Evolutionary conservation across 1,140 invertebrate genomes (phyloP).

Genomic region (Lasaia peninsularis): DNA sequence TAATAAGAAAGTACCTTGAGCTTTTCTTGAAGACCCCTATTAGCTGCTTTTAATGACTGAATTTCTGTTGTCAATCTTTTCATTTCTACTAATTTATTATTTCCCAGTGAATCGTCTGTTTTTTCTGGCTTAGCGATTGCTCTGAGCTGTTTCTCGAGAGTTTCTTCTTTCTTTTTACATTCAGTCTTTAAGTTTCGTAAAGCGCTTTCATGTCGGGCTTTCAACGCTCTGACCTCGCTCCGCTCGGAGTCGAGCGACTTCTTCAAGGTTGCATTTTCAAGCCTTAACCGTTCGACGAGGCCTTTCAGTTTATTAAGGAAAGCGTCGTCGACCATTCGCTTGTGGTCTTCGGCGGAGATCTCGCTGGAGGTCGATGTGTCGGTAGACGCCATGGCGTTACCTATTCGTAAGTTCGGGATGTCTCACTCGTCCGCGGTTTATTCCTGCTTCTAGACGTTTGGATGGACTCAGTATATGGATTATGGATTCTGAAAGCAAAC

Average conservation of each 20-base stretch:
- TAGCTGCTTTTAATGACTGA: conserved; percentile 72
- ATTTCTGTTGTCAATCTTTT: conserved; percentile 64
- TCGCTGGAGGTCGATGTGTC: conserved; percentile 73
- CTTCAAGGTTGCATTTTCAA: conserved; percentile 72
- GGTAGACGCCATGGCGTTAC: conserved; percentile 71
- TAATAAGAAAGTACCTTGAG: conserved; percentile 52
- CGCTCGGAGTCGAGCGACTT: conserved; percentile 75
- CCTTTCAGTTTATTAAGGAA: conserved; percentile 69
- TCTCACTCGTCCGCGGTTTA: conserved; percentile 69
- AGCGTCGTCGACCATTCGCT: conserved; percentile 69
- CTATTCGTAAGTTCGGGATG: conserved; percentile 57
- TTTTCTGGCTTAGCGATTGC: conserved; percentile 49
- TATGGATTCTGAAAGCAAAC: conserved; percentile 46
- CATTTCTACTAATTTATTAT: conserved; percentile 49
- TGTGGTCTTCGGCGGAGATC: conserved; percentile 60
- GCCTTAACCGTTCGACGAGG: conserved; percentile 69
- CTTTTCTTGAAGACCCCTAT: conserved; percentile 75
- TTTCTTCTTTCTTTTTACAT: conserved; percentile 66
- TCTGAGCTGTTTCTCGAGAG: conserved; percentile 68
- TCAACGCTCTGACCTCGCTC: conserved; percentile 74
- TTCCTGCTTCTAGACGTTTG: conserved; percentile 36
- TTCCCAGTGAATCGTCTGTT: conserved; percentile 37
- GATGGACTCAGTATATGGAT: conserved; percentile 16
- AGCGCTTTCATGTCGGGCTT: conserved; percentile 64
- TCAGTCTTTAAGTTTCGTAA: conserved; percentile 71